Evolutionary conservation across 2,113 vertebrate genomes (phyloP), one percentile per base, ranked within the genome.

Genomic region (Alectura lathami): DNA sequence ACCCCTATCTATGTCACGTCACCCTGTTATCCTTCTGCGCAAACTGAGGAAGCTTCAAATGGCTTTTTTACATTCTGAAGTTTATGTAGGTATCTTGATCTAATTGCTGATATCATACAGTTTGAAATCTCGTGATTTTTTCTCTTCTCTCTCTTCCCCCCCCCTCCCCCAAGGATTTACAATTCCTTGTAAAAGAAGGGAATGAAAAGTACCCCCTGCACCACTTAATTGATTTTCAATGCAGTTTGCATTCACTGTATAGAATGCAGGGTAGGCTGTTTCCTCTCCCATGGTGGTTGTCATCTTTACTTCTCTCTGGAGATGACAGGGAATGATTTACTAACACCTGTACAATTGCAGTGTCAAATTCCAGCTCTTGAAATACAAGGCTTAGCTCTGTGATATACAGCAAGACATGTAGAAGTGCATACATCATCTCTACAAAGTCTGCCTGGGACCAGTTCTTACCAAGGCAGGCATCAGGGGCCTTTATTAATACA

Each of bases 301-400:
- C 84, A 81, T 54, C 92, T 89, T 63, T 74, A 60, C 59, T 78
- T 86, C 69, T 82, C 62, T 86, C 68, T 72, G 36, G 42, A 82
- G 66, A 63, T 62, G 72, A 86, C 34, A 93, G n/a, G 18, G 45
- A 68, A 32, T 79, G 57, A 92, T 96, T 93, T 90, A 88, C 82
- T 68, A 74, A 76, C 45, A 88, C 30, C 36, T 82, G 38, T 69
- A 79, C 82, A 75, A 82, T 24, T 92, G 70, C 73, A 90, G 45
- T 17, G 3, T 76, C 89, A 73, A 83, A 87, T 79, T 66, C 54
- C 48, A 63, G 51, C 53, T 94, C 64, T 56, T 62, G 45, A 93
- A 93, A 89, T 75, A 81, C 27, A 56, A 74, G 59, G 18, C 45
- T 84, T 69, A 83, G 50, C 38, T 95, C 34, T 67, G 42, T 86